Base-by-base conservation (phyloP, 1,140 invertebrate genomes). In the Trichogramma pretiosum region DNA sequence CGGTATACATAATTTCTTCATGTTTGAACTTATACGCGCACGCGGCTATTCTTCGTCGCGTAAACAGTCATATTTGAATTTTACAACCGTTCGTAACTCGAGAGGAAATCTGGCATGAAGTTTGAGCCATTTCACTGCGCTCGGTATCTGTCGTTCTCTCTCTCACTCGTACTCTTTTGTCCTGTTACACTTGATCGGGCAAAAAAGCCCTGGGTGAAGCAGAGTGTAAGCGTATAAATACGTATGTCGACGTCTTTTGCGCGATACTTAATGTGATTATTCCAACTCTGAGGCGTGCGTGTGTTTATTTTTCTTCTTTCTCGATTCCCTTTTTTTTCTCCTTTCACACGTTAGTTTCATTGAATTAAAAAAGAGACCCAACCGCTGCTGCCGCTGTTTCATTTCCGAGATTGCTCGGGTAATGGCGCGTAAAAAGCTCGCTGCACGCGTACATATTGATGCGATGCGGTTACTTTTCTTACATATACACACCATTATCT, bases 341-440 rank as follows among this genome's bases (percentile, higher is more conserved):
- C 19, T 30, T 26, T 36, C 24, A 37, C n/a, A 24, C 34, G 21
- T 42, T 11, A 36, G 11, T n/a, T 18, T 16, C 5, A 7, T 7
- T 37, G 16, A n/a, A 41, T 28, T 48, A 56, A 50, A 54, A 46
- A 42, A 44, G 45, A 24, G 49, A 41, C 40, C 46, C 17, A 32
- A 42, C 44, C 40, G 34, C 34, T 28, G 16, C 19, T 58, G 54
- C 36, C n/a, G 60, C 52, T 55, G 59, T 62, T 64, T 63, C 63
- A 67, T 65, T 66, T 56, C 48, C 50, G 58, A 64, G 63, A 65
- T 65, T 66, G 65, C 59, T 45, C n/a, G 58, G 58, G 56, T 62
- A 66, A 65, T 64, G 64, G 60, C 51, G 62, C 63, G 64, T 67
- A 63, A 66, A 66, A 13, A 13, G n/a, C n/a, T n/a, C n/a, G n/a